A percentile compares a stretch with the other conserved stretches of the same genome.
These are phyloP conservation scores for Pachyramphus minor DNA, from an alignment of 2,113 vertebrate species.

Conservation along the genomic window DNA sequence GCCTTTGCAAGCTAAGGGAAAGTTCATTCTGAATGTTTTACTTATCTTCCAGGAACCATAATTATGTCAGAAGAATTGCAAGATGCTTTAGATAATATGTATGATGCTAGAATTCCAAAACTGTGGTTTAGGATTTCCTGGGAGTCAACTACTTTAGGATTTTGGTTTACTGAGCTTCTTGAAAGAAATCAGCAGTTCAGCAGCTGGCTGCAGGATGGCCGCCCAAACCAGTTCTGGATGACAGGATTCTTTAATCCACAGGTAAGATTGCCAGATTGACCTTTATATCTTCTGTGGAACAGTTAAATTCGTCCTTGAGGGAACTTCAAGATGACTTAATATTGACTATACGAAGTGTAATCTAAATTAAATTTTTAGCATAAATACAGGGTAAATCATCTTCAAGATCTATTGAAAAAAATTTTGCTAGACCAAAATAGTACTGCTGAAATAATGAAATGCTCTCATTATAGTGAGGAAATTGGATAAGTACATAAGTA, in stretches of 20 bases:
- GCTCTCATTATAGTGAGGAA: not conserved
- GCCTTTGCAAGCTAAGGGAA: conserved; percentile 6
- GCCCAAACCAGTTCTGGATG: conserved; percentile 83
- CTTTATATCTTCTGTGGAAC: not conserved
- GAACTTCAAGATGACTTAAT: not conserved
- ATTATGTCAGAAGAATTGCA: conserved; percentile 85
- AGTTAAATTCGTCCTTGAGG: not conserved
- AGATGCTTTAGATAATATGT: conserved; percentile 82
- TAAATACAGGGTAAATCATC: not conserved
- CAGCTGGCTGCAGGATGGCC: conserved; percentile 73
- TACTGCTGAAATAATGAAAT: not conserved
- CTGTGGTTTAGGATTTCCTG: conserved; percentile 82
- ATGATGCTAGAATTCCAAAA: conserved; percentile 78
- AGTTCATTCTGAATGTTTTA: conserved; percentile 21
- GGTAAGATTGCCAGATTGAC: conserved; percentile 27
- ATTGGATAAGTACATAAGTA: not conserved
- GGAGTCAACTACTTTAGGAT: conserved; percentile 80
- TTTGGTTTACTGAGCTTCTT: conserved; percentile 86
- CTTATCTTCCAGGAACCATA: conserved; percentile 75
- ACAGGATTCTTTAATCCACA: conserved; percentile 87
- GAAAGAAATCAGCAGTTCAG: conserved; percentile 84
- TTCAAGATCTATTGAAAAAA: not conserved
- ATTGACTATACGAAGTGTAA: not conserved
- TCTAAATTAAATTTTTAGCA: not conserved
- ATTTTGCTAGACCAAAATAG: not conserved